phyloP scores from a whole-genome alignment of 2,797 vertebrate species.

The Diceros bicornis region DNA sequence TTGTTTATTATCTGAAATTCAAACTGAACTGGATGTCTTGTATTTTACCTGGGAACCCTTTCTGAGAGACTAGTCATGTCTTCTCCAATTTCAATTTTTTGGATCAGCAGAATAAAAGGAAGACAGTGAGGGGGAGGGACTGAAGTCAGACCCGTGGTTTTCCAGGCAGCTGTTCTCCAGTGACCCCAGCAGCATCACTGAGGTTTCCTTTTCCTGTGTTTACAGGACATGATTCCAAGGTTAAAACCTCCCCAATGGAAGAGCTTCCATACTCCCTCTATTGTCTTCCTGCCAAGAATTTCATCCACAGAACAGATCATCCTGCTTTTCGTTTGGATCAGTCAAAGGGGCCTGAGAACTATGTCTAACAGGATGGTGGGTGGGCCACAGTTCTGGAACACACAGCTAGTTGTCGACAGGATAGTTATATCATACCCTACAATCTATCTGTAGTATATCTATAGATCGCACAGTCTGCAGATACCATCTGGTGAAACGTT shows the following conservation, averaged over 20 bases:
- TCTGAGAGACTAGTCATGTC: background rate
- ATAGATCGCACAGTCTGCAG: background rate
- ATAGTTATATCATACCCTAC: fast-evolving
- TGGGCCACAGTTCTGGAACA: background rate
- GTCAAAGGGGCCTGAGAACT: too few relatives aligned
- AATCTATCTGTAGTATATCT: background rate
- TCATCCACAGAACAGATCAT: background rate
- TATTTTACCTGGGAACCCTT: background rate
- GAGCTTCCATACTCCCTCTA: too few relatives aligned
- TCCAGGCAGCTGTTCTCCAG: background rate
- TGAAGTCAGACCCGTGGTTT: background rate
- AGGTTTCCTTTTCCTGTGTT: background rate
- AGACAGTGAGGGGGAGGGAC: too few relatives aligned
- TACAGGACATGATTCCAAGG: background rate
- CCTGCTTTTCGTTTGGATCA: background rate
- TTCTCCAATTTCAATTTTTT: background rate
- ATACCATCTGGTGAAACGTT: background rate
- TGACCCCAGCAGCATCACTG: background rate
- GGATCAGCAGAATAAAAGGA: background rate
- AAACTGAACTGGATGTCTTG: background rate
- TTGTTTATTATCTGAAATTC: background rate
- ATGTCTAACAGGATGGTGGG: background rate
- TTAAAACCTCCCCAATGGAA: background rate
- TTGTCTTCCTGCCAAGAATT: background rate
- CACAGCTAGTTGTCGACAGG: background rate